Base-by-base conservation (phyloP, 2,888 invertebrate species). In the Zonitis immaculata region DNA sequence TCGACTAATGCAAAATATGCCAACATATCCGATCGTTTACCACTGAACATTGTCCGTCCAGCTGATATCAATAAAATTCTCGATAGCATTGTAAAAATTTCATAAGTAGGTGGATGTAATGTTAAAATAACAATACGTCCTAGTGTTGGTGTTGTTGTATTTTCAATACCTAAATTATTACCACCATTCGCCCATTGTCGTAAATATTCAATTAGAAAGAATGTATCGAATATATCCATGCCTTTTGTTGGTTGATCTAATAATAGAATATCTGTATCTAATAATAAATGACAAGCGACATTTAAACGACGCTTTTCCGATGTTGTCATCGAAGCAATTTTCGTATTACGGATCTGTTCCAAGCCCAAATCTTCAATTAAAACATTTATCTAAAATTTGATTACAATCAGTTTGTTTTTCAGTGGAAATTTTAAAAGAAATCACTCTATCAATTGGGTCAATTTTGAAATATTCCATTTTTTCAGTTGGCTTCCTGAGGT, bases 161-260 rank as follows among this genome's bases (percentile, higher is more conserved):
- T 74, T n/a, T 73, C 76, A 11, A 72, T 71, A 8, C 76, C 76
- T n/a, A n/a, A n/a, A 22, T 22, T 22, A 22, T 22, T 22, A 22
- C 5, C 5, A 3, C 76, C 77, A 57, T 72, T 76, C 25, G 91
- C 90, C 92, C 95, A 96, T 73, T 95, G 94, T 60, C 95, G 83
- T 61, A 96, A 77, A 74, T 95, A 96, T 73, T 96, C 95, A 52
- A 96, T 89, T 45, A 96, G 76, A 75, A 96, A 96, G 76, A 95
- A 96, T 0, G 95, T 93, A 70, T 96, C 96, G 67, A 96, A 95
- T 59, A 96, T 94, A 70, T 96, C 95, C 86, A 93, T 88, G 52
- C 89, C 90, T 66, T 86, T 84, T 0, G 91, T 89, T 0, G 95
- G 91, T 75, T 94, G 90, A 73, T 95, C 95, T 51, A 95, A 78